These are phyloP conservation scores for Pycnomerus fuliginosus DNA, from an alignment of 2,888 invertebrate genomes.

Conservation along the genomic window DNA sequence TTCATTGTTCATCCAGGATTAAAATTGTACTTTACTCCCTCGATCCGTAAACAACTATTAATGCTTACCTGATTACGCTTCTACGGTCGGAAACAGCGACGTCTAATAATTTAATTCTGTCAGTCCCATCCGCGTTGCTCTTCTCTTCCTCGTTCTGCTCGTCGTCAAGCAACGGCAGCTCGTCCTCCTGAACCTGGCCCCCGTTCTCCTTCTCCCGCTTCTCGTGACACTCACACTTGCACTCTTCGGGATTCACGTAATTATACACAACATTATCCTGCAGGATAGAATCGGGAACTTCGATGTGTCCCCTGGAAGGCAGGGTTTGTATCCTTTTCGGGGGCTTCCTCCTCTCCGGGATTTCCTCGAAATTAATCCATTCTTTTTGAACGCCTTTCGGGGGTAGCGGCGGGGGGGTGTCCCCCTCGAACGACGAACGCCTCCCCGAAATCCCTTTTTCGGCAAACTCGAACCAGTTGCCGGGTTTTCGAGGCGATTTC, in stretches of 20 bases:
- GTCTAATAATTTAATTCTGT: conserved; percentile 43
- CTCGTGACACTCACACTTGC: conserved; percentile 83
- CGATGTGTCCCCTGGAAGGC: conserved; percentile 59
- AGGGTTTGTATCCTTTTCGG: conserved; percentile 82
- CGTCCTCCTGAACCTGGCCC: conserved; percentile 52
- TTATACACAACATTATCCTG: conserved; percentile 60
- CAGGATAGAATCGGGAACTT: conserved; percentile 50
- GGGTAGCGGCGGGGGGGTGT: conserved; percentile 54
- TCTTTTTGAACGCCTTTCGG: conserved; percentile 56
- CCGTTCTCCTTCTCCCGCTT: conserved; percentile 16
- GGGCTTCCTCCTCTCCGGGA: conserved; percentile 78
- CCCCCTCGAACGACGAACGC: conserved; percentile 39
- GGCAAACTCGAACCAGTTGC: conserved; percentile 63
- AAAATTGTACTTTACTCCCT: no score
- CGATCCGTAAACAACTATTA: no score
- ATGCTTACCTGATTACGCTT: conserved; percentile 48
- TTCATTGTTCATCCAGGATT: no score
- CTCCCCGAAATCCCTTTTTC: conserved; percentile 58
- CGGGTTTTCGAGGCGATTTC: conserved; percentile 57
- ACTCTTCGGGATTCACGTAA: conserved; percentile 85
- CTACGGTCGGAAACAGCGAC: conserved; percentile 46
- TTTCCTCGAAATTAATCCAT: conserved; percentile 87
- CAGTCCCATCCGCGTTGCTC: conserved; percentile 38
- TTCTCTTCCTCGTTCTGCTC: conserved; percentile 46
- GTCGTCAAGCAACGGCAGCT: conserved; percentile 55